Conservation (phyloP, 2,888 invertebrate species). For the Limnephilus rhombicus region DNA sequence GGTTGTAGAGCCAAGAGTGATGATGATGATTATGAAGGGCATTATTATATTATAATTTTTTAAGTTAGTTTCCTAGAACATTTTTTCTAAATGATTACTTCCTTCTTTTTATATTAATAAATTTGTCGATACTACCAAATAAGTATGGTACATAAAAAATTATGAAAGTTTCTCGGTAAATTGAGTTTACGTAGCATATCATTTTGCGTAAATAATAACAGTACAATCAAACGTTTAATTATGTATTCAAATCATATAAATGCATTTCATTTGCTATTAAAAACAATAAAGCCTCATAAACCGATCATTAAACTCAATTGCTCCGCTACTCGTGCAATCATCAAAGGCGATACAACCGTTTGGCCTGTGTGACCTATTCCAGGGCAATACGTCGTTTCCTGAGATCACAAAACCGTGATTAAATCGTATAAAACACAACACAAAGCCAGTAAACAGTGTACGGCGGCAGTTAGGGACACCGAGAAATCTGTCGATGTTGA, state of each 20-base stretch:
- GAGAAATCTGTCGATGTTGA: conserved; percentile 58
- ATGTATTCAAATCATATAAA: background rate
- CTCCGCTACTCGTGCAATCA: background rate
- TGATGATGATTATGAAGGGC: too few species aligned
- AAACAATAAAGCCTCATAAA: background rate
- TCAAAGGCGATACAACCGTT: conserved; percentile 42
- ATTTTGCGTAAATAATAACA: too few species aligned
- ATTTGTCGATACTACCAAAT: too few species aligned
- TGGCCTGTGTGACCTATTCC: conserved; percentile 16
- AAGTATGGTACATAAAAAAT: too few species aligned
- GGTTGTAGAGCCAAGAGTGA: too few species aligned
- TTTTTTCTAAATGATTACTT: too few species aligned
- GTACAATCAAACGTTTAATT: background rate
- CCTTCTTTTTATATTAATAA: too few species aligned
- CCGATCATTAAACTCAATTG: conserved; percentile 16
- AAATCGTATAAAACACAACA: conserved; percentile 57
- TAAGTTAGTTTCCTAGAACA: too few species aligned
- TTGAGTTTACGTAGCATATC: too few species aligned
- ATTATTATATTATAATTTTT: too few species aligned
- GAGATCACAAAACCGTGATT: conserved; percentile 58
- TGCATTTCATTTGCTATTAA: background rate
- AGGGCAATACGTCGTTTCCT: conserved; percentile 54
- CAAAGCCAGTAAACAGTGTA: conserved; percentile 53
- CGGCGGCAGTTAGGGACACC: conserved; percentile 52
- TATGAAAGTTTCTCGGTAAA: too few species aligned